Conservation (phyloP, 2,797 vertebrate species). For the Heterohyrax brucei region DNA sequence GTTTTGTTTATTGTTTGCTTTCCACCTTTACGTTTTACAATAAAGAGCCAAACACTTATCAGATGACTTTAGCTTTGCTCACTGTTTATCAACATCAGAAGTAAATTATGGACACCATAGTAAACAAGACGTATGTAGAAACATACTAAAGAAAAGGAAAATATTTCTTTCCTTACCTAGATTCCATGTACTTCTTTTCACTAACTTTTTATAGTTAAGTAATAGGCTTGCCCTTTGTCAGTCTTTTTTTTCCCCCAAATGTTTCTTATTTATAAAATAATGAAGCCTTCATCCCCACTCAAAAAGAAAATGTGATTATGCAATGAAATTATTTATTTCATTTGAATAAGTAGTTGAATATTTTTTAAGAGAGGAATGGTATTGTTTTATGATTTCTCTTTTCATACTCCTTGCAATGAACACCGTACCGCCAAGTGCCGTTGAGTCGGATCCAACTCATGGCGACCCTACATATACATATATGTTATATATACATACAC, state of each 20-base stretch:
- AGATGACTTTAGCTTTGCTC: not conserved
- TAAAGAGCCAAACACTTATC: conserved; percentile 12
- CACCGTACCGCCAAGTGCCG: no score
- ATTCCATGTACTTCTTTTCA: not conserved
- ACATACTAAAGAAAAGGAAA: not conserved
- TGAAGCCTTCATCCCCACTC: not conserved
- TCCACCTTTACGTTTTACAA: not conserved
- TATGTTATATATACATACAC: no score
- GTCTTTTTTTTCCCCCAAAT: not conserved
- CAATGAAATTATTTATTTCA: not conserved
- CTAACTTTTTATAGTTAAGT: not conserved
- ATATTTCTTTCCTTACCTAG: not conserved
- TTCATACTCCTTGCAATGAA: not conserved
- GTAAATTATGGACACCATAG: not conserved
- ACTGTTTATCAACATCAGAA: not conserved
- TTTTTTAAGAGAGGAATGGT: not conserved
- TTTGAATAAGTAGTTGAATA: not conserved
- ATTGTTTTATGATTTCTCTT: not conserved
- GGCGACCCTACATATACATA: no score
- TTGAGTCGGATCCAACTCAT: no score
- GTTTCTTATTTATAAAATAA: not conserved
- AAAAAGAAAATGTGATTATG: not conserved
- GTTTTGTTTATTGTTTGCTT: not conserved
- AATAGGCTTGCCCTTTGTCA: not conserved
- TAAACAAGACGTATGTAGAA: not conserved